A percentile compares a stretch with the other conserved stretches of the same genome.
These are phyloP conservation scores for Cantharis rustica DNA, from an alignment of 2,888 invertebrate genomes.

Conservation along the genomic window DNA sequence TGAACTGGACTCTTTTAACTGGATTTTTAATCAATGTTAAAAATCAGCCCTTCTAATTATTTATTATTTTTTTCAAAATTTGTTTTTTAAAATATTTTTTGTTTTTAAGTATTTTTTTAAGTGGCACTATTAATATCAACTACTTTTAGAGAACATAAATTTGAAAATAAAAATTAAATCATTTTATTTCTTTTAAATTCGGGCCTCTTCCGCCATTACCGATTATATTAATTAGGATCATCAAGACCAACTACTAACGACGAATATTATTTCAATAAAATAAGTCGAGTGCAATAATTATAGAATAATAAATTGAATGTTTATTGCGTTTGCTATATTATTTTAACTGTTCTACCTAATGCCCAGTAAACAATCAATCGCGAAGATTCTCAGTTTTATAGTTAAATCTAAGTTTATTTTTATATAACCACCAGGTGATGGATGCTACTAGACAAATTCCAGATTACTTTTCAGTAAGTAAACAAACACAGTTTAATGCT, in stretches of 20 bases:
- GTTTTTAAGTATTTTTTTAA: no score
- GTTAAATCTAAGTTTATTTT: constrained; percentile 22
- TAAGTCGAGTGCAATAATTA: background rate
- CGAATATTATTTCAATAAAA: background rate
- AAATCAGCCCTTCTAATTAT: no score
- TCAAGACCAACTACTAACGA: no score
- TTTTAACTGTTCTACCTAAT: background rate
- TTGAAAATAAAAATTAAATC: no score
- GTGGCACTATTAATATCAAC: no score
- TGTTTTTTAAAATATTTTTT: no score
- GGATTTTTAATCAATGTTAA: no score
- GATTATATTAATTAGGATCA: background rate
- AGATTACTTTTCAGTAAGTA: constrained; percentile 43
- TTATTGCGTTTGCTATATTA: background rate
- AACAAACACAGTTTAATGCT: constrained; percentile 54
- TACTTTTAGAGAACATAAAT: no score
- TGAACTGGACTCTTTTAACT: no score
- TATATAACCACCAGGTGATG: constrained; percentile 35
- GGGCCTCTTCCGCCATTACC: no score
- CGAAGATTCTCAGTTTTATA: constrained; percentile 20
- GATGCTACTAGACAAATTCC: constrained; percentile 40
- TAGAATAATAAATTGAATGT: background rate
- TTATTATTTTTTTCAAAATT: no score
- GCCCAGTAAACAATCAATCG: constrained; percentile 13
- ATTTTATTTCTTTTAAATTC: no score